Evolutionary conservation across 2,888 invertebrate genomes (phyloP).

Genomic region (Uropetala carovei): DNA sequence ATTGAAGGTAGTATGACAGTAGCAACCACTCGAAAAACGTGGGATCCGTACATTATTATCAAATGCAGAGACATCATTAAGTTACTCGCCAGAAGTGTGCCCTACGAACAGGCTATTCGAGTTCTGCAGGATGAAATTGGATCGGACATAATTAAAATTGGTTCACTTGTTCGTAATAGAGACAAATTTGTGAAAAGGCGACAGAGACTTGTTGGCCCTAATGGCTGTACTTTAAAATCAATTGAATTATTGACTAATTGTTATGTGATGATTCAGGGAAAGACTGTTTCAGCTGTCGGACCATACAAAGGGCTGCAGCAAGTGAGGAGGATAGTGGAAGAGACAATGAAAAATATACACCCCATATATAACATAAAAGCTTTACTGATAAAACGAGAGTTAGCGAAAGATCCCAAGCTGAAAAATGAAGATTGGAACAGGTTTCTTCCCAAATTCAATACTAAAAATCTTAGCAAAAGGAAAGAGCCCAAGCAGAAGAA

Average conservation of each 20-base stretch:
- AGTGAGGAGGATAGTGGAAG: slow-evolving; percentile 92
- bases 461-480: slow-evolving; percentile 91
- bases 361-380: slow-evolving; percentile 99
- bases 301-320: slow-evolving; percentile 94
- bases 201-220: slow-evolving; percentile 96
- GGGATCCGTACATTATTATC: slow-evolving; percentile 98
- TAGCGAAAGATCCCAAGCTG: slow-evolving; percentile 94
- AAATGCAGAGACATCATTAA: slow-evolving; percentile 98
- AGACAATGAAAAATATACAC: slow-evolving; percentile 99
- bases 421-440: slow-evolving; percentile 97
- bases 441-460: slow-evolving; percentile 95
- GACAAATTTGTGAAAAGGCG: slow-evolving; percentile 97
- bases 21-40: slow-evolving; percentile 95
- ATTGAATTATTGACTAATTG: slow-evolving; percentile 97
- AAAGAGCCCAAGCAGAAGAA: slow-evolving; percentile 93
- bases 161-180: slow-evolving; percentile 90
- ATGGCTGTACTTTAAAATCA: slow-evolving; percentile 98
- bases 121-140: slow-evolving; percentile 93
- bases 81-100: slow-evolving; percentile 95
- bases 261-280: slow-evolving; percentile 97
- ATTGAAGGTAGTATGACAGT: slow-evolving; percentile 97
- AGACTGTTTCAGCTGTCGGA: slow-evolving; percentile 97
- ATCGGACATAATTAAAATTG: slow-evolving; percentile 98
- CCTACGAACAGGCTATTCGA: slow-evolving; percentile 94
- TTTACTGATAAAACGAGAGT: slow-evolving; percentile 97